These are phyloP conservation scores for Petroica traversi DNA, from an alignment of 2,113 vertebrate species.

Conservation along the genomic window DNA sequence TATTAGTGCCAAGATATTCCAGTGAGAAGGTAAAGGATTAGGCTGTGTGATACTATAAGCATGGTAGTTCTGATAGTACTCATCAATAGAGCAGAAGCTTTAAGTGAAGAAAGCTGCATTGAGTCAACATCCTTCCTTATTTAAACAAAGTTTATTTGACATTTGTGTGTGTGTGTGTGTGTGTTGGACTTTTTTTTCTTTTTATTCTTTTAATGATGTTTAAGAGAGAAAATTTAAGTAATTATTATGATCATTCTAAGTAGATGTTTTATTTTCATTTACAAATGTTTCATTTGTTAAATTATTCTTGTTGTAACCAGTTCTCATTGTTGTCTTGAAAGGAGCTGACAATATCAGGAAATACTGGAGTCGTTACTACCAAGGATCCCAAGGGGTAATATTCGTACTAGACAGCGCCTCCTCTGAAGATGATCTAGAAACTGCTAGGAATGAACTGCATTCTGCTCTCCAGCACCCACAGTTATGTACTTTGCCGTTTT, in stretches of 20 bases:
- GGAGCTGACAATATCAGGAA: conserved; percentile 96
- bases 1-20: neutral
- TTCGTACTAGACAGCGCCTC: conserved; percentile 96
- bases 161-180: neutral
- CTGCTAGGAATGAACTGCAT: conserved; percentile 92
- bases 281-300: neutral
- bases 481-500: conserved; percentile 96
- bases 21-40: neutral
- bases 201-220: neutral
- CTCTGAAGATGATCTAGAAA: conserved; percentile 93
- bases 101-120: neutral
- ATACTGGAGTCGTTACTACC: conserved; percentile 99
- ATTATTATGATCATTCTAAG: neutral
- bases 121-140: neutral
- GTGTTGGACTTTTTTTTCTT: neutral
- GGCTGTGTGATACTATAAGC: neutral
- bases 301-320: neutral
- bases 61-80: neutral
- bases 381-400: conserved; percentile 97
- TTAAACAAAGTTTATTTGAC: neutral
- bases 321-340: conserved; percentile 69
- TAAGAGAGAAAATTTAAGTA: neutral
- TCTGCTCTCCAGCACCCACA: conserved; percentile 96
- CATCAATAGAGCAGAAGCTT: neutral
- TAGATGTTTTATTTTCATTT: neutral